phyloP scores from a whole-genome alignment of 2,113 vertebrate genomes.

The human region GRCh38 chr20:41047001-41047500 shows the following conservation, averaged over 20 bases:
- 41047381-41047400: not conserved
- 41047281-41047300: not conserved
- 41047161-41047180: not conserved
- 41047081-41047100: not conserved
- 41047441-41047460: not conserved
- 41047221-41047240: not conserved
- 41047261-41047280: not conserved
- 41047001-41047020: not conserved
- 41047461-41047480: not conserved
- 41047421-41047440: not conserved
- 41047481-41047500: not conserved
- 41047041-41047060: not conserved
- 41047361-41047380: not conserved
- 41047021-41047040: not conserved
- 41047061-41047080: not conserved
- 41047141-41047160: not conserved
- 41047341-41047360: not conserved
- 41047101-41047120: too few species aligned
- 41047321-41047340: not conserved
- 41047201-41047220: not conserved
- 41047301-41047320: not conserved
- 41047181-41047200: not conserved
- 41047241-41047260: not conserved
- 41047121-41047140: not conserved
- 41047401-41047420: not conserved